These are phyloP conservation scores for Mythimna pallens DNA, from an alignment of 2,888 invertebrate species.

Conservation along the genomic window DNA sequence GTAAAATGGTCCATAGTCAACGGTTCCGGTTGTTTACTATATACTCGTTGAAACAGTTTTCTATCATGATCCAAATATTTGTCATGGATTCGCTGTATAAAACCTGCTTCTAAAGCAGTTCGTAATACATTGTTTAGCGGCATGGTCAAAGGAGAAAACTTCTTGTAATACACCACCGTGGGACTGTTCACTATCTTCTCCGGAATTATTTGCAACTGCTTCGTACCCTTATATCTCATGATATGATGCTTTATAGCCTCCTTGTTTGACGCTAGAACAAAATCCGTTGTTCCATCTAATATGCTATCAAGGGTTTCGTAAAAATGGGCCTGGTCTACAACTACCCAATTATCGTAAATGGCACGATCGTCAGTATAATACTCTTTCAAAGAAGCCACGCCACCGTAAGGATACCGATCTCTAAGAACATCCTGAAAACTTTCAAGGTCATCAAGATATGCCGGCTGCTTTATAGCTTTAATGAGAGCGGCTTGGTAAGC, in stretches of 20 bases:
- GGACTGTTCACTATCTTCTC: slow-evolving; percentile 79
- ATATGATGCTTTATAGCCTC: slow-evolving; percentile 71
- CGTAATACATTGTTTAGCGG: slow-evolving; percentile 71
- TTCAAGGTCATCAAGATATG: slow-evolving; percentile 66
- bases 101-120: slow-evolving; percentile 73
- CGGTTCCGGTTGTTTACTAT: slow-evolving; percentile 40
- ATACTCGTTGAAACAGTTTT: slow-evolving; percentile 55
- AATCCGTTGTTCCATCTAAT: slow-evolving; percentile 70
- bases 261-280: slow-evolving; percentile 76
- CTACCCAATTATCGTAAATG: slow-evolving; percentile 74
- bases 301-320: slow-evolving; percentile 68
- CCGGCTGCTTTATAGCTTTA: slow-evolving; percentile 71
- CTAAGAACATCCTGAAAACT: slow-evolving; percentile 70
- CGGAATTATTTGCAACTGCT: slow-evolving; percentile 75
- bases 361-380: slow-evolving; percentile 73
- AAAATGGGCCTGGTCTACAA: slow-evolving; percentile 58
- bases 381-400: slow-evolving; percentile 68
- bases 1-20: slow-evolving; percentile 70
- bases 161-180: slow-evolving; percentile 76
- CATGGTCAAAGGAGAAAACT: slow-evolving; percentile 70
- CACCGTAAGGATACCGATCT: slow-evolving; percentile 71
- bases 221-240: slow-evolving; percentile 68
- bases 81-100: slow-evolving; percentile 67
- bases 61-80: slow-evolving; percentile 63
- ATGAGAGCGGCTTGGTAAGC: slow-evolving; percentile 78